Evolutionary conservation across 2,888 invertebrate genomes (phyloP).

Genomic region (Phlogophora meticulosa): DNA sequence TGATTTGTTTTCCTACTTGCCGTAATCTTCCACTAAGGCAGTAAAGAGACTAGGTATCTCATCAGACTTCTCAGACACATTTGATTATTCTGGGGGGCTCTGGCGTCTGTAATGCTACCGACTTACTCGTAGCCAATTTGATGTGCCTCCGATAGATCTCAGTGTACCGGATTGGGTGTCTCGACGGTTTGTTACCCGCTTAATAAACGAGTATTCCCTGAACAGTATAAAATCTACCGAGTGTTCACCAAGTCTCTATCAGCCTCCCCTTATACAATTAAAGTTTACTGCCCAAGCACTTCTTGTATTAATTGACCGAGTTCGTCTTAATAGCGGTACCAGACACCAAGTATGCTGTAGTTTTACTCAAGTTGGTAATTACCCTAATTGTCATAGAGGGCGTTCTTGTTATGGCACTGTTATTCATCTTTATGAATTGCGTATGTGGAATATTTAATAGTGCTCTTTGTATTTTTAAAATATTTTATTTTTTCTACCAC

Average conservation of each 20-base stretch:
- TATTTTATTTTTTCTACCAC: constrained; percentile 12
- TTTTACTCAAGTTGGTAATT: constrained; percentile 57
- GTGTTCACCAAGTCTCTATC: constrained; percentile 2
- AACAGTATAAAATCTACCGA: constrained; percentile 34
- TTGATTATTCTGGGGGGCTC: constrained; percentile 49
- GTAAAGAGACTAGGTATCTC: constrained; percentile 21
- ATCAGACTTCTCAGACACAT: constrained; percentile 47
- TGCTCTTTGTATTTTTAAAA: constrained; percentile 18
- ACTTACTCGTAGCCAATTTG: constrained; percentile 54
- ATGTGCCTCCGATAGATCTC: constrained; percentile 40
- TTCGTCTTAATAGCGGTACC: constrained; percentile 49
- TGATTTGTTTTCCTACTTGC: constrained; percentile 39
- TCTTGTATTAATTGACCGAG: constrained; percentile 46
- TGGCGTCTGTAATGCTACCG: constrained; percentile 23
- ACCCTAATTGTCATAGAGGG: constrained; percentile 55
- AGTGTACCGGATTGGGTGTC: constrained; percentile 33
- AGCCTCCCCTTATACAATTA: constrained; percentile 53
- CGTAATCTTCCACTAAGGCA: constrained; percentile 37
- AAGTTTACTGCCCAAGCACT: constrained; percentile 46
- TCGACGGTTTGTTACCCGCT: constrained; percentile 5
- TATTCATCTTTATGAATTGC: constrained; percentile 21
- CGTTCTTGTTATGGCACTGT: constrained; percentile 40
- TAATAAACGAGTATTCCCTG: constrained; percentile 44
- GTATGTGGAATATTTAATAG: constrained; percentile 17
- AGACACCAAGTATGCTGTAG: constrained; percentile 47